Percentiles rank a stretch among this genome's conserved stretches.
These are phyloP conservation scores for Nanger granti DNA, from an alignment of 2,113 vertebrate species.

Conservation along the genomic window DNA sequence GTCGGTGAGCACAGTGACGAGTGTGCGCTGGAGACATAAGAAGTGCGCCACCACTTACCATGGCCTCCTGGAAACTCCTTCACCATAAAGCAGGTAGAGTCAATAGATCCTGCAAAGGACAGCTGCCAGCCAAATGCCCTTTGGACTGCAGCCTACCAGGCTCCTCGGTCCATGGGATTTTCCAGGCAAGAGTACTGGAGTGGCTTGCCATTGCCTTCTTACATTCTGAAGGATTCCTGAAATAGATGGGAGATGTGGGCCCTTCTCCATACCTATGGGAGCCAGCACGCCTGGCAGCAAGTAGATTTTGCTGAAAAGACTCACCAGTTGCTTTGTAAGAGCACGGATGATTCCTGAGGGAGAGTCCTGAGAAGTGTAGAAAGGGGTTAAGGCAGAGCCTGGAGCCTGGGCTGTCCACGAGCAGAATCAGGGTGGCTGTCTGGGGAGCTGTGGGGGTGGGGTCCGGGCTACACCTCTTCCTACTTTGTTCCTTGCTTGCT, in stretches of 20 bases:
- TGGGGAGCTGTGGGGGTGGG: not conserved
- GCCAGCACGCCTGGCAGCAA: not conserved
- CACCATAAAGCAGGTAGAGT: not conserved
- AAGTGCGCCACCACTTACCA: not conserved
- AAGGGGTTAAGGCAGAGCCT: not conserved
- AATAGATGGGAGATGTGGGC: not conserved
- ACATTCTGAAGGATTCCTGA: not conserved
- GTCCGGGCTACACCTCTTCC: not conserved
- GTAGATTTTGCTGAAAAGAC: slow-evolving; percentile 19
- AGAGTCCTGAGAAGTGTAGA: not conserved
- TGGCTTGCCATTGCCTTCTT: not conserved
- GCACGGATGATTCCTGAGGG: not conserved
- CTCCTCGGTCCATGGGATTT: too few relatives aligned
- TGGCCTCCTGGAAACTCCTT: not conserved
- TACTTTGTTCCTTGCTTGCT: not conserved
- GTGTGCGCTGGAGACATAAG: not conserved
- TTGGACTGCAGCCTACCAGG: not conserved
- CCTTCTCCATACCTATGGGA: not conserved
- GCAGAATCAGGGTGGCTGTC: not conserved
- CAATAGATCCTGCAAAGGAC: not conserved
- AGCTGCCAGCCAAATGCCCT: not conserved
- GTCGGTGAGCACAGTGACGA: not conserved
- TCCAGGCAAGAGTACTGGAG: too few relatives aligned
- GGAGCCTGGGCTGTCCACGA: too few relatives aligned
- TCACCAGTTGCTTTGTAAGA: not conserved